Evolutionary conservation across 2,797 vertebrate genomes (phyloP), one percentile per base, ranked within the genome.

Genomic region (Miichthys miiuy): DNA sequence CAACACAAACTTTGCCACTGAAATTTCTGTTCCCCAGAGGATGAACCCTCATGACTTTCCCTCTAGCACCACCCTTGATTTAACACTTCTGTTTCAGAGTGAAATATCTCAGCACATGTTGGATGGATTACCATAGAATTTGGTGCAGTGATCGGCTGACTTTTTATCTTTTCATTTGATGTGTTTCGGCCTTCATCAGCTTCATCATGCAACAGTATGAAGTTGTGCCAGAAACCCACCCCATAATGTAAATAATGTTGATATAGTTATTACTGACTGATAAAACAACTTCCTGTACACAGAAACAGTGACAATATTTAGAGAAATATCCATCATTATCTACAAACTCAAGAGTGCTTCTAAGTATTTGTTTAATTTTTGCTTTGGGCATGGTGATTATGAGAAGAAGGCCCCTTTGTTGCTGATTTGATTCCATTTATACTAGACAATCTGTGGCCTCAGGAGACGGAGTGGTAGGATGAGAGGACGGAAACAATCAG

Each of bases 401-500:
- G 42, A 72, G 66, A 63, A 63, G 74, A 74, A 52, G 60, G 58
- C 48, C 80, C 73, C 68, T 72, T 38, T 48, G 76, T 72, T 47
- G 2, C 72, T 69, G 71, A 77, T 80, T 68, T 82, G 61, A 78
- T 79, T 80, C 73, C 66, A 55, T 76, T 79, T 75, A 68, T 62
- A 60, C 0, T 60, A 87, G 77, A 86, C 65, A 71, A 73, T 71
- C 57, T 71, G 80, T 56, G 46, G 77, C 85, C 84, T 87, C 78
- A 17, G 70, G 88, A 90, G 88, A 86, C 60, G 44, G 64, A 79
- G 76, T 52, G 62, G 18, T 5, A 47, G 65, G 65, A 82, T 71
- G 79, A 89, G 78, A 81, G 75, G 65, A 83, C 1, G 48, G 60
- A 84, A 90, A 92, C 88, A 93, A 91, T 88, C 82, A 84, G 77